Base-by-base conservation (phyloP, 2,113 vertebrate genomes). In the Lates calcarifer region DNA sequence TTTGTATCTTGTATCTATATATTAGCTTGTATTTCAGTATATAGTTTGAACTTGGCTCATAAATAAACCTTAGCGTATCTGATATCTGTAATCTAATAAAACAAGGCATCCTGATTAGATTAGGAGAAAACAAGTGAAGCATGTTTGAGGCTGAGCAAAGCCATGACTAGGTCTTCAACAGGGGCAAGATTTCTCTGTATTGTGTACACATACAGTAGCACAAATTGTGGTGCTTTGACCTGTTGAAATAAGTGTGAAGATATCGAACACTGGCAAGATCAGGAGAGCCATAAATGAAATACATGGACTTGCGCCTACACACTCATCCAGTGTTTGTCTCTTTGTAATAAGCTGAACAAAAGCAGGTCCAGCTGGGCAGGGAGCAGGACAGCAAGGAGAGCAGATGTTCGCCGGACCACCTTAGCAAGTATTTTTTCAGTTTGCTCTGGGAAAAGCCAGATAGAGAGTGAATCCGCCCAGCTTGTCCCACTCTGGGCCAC, bases 371-470 rank as follows among this genome's bases (percentile, higher is more conserved):
- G 47, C 70, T 33, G 29, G 45, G 18, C 66, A 77, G 45, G 43
- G 64, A 63, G 77, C 47, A n/a, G 85, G 72, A 75, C 67, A 55
- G 60, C 86, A 69, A 81, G 83, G 18, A 2, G 49, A 86, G 75
- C 93, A 91, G 90, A 93, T 93, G 92, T 93, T 86, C 77, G 18
- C 63, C 6, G 87, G 92, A 94, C 93, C 91, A 94, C 93, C 93
- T 79, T 24, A 64, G 28, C 57, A 41, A 70, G 49, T 90, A 87
- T 92, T 94, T 69, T 80, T 82, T 87, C 85, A 89, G 77, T 82
- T 83, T 65, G 61, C 85, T 71, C 51, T 84, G 75, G 86, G 82
- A 88, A 92, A 77, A 81, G 68, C 64, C 47, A 61, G 67, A 90
- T 37, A 53, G 77, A 77, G 68, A 47, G 74, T 22, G 74, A 79